Percentiles rank a stretch among this genome's conserved stretches.
phyloP scores from a whole-genome alignment of 37 sponge, comb jelly and placozoan species.

The Amphimedon queenslandica region DNA sequence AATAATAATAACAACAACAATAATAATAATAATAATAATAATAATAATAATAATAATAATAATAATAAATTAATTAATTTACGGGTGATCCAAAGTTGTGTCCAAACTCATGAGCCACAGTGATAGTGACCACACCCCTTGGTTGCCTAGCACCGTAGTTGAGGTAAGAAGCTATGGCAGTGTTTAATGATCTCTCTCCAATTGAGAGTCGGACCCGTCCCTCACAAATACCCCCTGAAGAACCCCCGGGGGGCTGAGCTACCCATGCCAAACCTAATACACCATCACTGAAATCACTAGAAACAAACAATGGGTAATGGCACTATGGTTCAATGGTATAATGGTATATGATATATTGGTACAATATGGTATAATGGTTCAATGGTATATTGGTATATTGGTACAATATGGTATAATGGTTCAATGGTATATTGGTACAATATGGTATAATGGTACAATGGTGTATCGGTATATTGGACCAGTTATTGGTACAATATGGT shows the following conservation, averaged over 20 bases:
- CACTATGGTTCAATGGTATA: not conserved
- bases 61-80: not conserved
- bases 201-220: constrained; percentile 23
- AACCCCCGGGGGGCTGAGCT: constrained; percentile 62
- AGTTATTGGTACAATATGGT: not conserved
- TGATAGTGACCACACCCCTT: constrained; percentile 28
- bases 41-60: not conserved
- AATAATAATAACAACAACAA: not conserved
- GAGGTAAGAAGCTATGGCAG: constrained; percentile 55
- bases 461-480: too few species aligned
- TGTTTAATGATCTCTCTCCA: constrained; percentile 43
- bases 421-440: not conserved
- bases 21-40: not conserved
- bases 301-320: too few species aligned
- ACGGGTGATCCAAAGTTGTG: constrained; percentile 71
- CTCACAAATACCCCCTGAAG: constrained; percentile 80
- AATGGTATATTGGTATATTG: not conserved
- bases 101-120: constrained; percentile 71
- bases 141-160: constrained; percentile 59
- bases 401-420: not conserved
- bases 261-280: constrained; percentile 76
- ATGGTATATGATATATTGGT: not conserved
- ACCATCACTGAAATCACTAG: constrained; percentile 46
- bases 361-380: not conserved
- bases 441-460: not conserved